A percentile compares a stretch with the other conserved stretches of the same genome.
These are phyloP conservation scores for Cochlearius cochlearius DNA, from an alignment of 2,113 vertebrate genomes.

Conservation along the genomic window DNA sequence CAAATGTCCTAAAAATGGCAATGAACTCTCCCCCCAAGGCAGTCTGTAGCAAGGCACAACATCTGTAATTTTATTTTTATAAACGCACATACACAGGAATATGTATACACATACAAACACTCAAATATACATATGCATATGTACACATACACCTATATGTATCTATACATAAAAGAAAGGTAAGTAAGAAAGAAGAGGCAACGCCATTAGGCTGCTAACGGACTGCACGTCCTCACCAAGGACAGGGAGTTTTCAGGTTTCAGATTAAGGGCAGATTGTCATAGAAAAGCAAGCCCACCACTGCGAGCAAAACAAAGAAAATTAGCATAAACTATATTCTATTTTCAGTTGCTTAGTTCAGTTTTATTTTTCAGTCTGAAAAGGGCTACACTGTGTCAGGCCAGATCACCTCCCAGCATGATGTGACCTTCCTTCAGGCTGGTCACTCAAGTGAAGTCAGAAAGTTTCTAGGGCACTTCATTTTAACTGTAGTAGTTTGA, in stretches of 20 bases:
- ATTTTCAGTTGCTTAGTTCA: background rate
- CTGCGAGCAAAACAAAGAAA: background rate
- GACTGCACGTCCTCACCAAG: background rate
- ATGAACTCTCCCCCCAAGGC: background rate
- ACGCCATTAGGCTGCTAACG: background rate
- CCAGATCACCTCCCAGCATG: slow-evolving; percentile 2
- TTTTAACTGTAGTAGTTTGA: background rate
- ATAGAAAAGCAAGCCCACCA: background rate
- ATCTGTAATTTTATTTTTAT: background rate
- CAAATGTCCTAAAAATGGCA: background rate
- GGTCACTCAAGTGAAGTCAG: slow-evolving; percentile 31
- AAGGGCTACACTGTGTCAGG: background rate
- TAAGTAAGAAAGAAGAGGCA: background rate
- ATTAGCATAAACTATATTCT: background rate
- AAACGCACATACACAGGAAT: background rate
- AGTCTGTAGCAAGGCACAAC: background rate
- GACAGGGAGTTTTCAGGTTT: background rate
- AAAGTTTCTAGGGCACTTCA: slow-evolving; percentile 17
- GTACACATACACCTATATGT: background rate
- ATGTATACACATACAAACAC: background rate
- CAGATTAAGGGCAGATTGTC: background rate
- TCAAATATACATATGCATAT: background rate
- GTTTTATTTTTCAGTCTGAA: slow-evolving; percentile 2
- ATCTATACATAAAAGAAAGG: background rate
- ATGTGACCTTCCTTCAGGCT: slow-evolving; percentile 57